Evolutionary conservation across 2,113 vertebrate genomes (phyloP).

Genomic region (Panthera tigris): DNA sequence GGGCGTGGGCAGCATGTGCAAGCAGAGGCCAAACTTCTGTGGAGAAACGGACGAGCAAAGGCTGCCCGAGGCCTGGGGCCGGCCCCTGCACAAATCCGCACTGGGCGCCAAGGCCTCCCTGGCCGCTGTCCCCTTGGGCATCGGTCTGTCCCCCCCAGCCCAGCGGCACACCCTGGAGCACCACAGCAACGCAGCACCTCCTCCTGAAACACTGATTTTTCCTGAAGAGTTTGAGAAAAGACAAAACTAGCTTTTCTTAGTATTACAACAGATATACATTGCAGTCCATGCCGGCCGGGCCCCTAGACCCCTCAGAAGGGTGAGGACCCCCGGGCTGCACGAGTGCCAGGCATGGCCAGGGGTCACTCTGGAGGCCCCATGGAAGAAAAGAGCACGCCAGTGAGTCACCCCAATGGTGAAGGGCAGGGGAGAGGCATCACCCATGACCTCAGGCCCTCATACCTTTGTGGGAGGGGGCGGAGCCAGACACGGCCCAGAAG

Average conservation of each 20-base stretch:
- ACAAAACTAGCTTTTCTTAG: not conserved
- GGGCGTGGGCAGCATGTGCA: fast-evolving
- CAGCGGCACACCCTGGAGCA: not conserved
- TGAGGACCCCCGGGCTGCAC: no score
- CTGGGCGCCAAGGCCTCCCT: not conserved
- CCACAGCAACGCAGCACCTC: fast-evolving
- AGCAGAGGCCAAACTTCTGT: no score
- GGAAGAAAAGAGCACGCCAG: not conserved
- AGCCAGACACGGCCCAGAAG: not conserved
- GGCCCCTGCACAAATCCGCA: fast-evolving
- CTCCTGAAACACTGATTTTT: not conserved
- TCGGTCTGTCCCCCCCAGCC: not conserved
- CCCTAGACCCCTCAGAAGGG: not conserved
- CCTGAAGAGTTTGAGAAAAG: not conserved
- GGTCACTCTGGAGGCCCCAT: not conserved
- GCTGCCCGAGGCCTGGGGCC: no score
- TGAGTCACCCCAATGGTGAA: not conserved
- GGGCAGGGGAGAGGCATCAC: fast-evolving
- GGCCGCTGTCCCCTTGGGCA: no score
- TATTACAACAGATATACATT: not conserved
- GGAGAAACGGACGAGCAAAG: not conserved
- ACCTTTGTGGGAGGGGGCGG: fast-evolving
- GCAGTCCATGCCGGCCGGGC: not conserved
- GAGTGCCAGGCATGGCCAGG: no score
- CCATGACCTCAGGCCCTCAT: not conserved